Evolutionary conservation across 2,797 vertebrate genomes (phyloP).

Genomic region (Helostoma temminkii): DNA sequence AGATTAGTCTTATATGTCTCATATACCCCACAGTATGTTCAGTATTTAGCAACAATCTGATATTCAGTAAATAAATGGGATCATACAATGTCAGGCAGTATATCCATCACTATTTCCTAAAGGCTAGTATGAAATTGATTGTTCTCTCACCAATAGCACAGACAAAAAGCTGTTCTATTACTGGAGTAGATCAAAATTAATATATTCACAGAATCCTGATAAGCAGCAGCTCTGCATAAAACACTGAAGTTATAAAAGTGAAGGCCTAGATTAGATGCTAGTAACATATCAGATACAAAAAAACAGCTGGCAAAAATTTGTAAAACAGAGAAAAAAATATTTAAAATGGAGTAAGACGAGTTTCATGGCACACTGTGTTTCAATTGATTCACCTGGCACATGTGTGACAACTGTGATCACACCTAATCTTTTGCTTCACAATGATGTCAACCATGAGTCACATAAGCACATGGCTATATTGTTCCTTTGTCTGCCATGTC

Average conservation of each 20-base stretch:
- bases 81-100: neutral
- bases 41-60: too few relatives aligned
- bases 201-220: too few relatives aligned
- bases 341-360: neutral
- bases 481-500: too few relatives aligned
- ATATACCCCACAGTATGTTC: too few relatives aligned
- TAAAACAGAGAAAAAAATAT: neutral
- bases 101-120: neutral
- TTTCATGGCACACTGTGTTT: neutral
- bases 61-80: too few relatives aligned
- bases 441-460: neutral
- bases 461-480: too few relatives aligned
- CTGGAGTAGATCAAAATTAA: neutral
- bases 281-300: neutral
- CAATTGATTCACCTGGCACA: neutral
- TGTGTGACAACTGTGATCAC: slow-evolving; percentile 32
- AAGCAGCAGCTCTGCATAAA: neutral
- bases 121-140: neutral
- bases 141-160: neutral
- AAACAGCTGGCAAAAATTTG: neutral
- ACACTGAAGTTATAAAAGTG: neutral
- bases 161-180: neutral
- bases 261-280: neutral
- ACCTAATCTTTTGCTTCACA: slow-evolving; percentile 22
- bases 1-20: too few relatives aligned